These are phyloP conservation scores for Piaya cayana DNA, from an alignment of 2,113 vertebrate species.

Conservation along the genomic window DNA sequence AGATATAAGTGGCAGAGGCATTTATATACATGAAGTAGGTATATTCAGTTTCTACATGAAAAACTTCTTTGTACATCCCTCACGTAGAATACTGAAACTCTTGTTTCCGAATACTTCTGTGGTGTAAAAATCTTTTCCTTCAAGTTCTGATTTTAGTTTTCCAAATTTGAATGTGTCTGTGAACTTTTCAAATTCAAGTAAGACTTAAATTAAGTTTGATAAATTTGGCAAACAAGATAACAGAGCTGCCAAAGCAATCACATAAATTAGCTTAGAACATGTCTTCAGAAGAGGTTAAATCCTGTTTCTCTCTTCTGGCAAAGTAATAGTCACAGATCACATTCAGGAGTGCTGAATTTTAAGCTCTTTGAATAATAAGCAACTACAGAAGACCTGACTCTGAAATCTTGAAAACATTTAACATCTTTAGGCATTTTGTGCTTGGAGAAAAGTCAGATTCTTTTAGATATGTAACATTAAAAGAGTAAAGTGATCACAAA, in stretches of 20 bases:
- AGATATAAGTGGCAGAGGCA: neutral
- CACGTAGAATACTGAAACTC: neutral
- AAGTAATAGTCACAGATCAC: neutral
- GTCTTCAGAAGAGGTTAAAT: slow-evolving; percentile 23
- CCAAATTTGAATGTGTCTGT: slow-evolving; percentile 2
- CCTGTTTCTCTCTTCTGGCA: neutral
- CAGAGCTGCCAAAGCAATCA: slow-evolving; percentile 7
- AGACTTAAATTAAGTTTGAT: slow-evolving; percentile 20
- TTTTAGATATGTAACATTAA: neutral
- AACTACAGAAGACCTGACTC: neutral
- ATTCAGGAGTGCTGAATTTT: slow-evolving; percentile 3
- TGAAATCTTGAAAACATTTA: neutral
- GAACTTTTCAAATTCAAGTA: slow-evolving; percentile 33
- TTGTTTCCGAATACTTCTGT: neutral
- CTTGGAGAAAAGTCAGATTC: neutral
- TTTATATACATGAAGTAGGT: neutral
- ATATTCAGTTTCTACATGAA: neutral
- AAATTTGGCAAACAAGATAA: slow-evolving; percentile 42
- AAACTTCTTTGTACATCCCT: neutral
- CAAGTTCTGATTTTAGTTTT: slow-evolving; percentile 26
- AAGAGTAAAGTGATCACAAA: neutral
- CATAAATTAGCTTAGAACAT: slow-evolving; percentile 34
- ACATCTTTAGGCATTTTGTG: neutral
- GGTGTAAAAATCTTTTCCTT: slow-evolving; percentile 18
- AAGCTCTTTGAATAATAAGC: slow-evolving; percentile 13